phyloP scores from a whole-genome alignment of 2,888 invertebrate genomes.

The Stenotaenia linearis region DNA sequence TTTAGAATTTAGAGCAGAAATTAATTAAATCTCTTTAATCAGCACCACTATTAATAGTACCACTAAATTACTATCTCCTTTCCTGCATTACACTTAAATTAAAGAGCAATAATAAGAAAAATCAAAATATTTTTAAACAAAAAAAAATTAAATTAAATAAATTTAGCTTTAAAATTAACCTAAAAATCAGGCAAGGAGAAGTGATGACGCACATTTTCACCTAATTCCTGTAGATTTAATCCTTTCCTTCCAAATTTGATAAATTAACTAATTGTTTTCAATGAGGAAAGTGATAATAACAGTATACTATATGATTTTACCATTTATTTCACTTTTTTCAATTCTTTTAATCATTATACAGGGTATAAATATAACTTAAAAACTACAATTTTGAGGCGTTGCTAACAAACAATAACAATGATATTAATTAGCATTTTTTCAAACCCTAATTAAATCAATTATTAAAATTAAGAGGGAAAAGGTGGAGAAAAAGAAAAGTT shows the following conservation, averaged over 20 bases:
- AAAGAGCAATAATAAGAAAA: background rate
- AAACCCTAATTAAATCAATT: too few species aligned
- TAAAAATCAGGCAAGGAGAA: constrained; percentile 17
- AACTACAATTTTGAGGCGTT: constrained; percentile 10
- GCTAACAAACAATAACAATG: constrained; percentile 5
- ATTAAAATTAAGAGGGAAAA: too few species aligned
- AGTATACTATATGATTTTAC: constrained; percentile 13
- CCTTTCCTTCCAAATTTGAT: background rate
- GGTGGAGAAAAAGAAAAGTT: background rate
- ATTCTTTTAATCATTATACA: background rate
- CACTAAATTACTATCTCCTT: constrained; percentile 24
- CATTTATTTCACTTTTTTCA: background rate
- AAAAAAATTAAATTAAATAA: background rate
- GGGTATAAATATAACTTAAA: constrained; percentile 13
- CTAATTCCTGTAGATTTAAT: background rate
- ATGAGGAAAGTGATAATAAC: constrained; percentile 1
- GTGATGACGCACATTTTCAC: background rate
- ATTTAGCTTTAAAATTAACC: background rate
- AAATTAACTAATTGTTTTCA: background rate
- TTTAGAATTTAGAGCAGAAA: constrained; percentile 13
- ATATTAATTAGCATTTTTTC: background rate
- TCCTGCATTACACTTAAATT: background rate
- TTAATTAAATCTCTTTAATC: constrained; percentile 10
- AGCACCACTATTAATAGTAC: constrained; percentile 6
- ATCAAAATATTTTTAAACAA: background rate